Base-by-base conservation (phyloP, 2,797 vertebrate species). In the Mycteria americana region DNA sequence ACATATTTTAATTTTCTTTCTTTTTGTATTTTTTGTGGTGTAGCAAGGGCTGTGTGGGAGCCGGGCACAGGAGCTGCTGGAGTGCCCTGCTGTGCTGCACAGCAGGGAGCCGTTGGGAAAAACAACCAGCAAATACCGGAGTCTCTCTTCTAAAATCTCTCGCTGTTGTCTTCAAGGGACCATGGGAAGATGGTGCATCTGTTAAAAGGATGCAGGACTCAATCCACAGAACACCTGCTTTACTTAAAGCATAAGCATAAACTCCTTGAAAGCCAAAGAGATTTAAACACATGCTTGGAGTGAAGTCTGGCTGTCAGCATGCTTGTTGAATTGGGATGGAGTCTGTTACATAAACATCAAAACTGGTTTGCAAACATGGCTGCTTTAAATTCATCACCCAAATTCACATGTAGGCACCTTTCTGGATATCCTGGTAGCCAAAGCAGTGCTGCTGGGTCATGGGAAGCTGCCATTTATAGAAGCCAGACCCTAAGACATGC, bases 401-500 rank as follows among this genome's bases (percentile, higher is more conserved):
- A 80, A 88, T 68, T 77, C 78, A 56, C 27, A 69, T 33, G 43
- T 43, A 89, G 64, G 28, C 75, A 92, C 84, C 72, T 75, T 89
- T 88, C 75, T 54, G 85, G 70, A 45, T 84, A 72, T 28, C 48
- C 75, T 0, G 0, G 16, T 85, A 77, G 83, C 80, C 78, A 65
- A 50, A 77, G 62, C 17, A 80, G 54, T 2, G 7, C 78, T 81
- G 41, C 77, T 88, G 93, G 95, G 39, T 95, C 69, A 82, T 53
- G 76, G 63, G 90, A 92, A 95, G 69, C 23, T 95, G 92, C 45
- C 64, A 41, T 94, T 95, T 95, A 91, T 73, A 97, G 96, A 93
- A 95, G 48, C 64, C 64, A 85, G 81, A 79, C 45, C 75, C 72
- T 80, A 87, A 77, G 39, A 76, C 7, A 31, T 89, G 93, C 95